Evolutionary conservation across 2,888 invertebrate genomes (phyloP).

Genomic region (Pheosia gnoma): DNA sequence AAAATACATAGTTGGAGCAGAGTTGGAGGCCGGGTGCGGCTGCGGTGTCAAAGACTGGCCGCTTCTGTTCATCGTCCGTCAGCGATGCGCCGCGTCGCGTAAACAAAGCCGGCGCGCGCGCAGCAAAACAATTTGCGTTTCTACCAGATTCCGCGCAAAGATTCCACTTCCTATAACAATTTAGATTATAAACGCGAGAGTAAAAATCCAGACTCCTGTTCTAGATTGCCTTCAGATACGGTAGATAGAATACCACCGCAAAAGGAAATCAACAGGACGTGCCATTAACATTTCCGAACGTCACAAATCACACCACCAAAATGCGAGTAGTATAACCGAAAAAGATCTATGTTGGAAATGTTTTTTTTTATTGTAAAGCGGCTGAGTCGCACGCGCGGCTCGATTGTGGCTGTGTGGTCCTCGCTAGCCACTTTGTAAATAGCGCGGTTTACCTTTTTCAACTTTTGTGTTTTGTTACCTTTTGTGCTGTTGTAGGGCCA

Average conservation of each 20-base stretch:
- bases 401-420: constrained; percentile 84
- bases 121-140: constrained; percentile 68
- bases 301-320: constrained; percentile 84
- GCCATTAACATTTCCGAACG: constrained; percentile 81
- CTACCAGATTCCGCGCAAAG: constrained; percentile 55
- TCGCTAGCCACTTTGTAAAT: constrained; percentile 84
- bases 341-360: constrained; percentile 80
- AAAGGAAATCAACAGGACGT: constrained; percentile 70
- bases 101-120: constrained; percentile 62
- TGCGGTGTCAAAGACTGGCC: constrained; percentile 74
- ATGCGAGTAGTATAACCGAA: constrained; percentile 82
- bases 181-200: constrained; percentile 11
- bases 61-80: constrained; percentile 71
- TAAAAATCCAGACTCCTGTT: constrained; percentile 18
- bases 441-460: constrained; percentile 85
- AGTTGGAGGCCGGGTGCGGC: constrained; percentile 57
- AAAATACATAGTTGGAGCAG: constrained; percentile 59
- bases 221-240: constrained; percentile 28
- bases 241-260: constrained; percentile 38
- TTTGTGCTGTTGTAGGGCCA: constrained; percentile 84
- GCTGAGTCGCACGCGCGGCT: constrained; percentile 82
- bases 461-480: constrained; percentile 85
- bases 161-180: constrained; percentile 38
- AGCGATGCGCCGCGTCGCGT: constrained; percentile 64
- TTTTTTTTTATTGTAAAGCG: constrained; percentile 74